phyloP scores from a whole-genome alignment of 2,113 vertebrate species.

The Haplochromis vanheusdeni region DNA sequence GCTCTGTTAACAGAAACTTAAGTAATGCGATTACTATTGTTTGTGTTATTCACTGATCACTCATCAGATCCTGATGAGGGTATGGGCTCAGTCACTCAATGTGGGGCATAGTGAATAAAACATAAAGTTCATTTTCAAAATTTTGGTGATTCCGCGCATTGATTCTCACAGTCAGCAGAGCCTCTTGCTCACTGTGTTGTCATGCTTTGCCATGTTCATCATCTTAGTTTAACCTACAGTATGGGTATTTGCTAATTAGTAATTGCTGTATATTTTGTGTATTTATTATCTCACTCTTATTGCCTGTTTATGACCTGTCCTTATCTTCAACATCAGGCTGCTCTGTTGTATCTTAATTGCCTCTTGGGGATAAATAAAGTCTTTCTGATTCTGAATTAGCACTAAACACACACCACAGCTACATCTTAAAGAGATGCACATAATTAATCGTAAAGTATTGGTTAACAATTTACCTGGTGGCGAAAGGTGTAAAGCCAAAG shows the following conservation, averaged over 20 bases:
- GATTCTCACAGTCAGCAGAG: neutral
- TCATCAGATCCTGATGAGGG: neutral
- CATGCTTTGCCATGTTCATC: neutral
- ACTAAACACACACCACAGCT: neutral
- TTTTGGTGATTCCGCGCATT: neutral
- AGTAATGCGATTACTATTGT: neutral
- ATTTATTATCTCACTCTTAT: neutral
- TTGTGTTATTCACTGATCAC: neutral
- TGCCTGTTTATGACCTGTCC: fast-evolving
- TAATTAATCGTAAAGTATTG: neutral
- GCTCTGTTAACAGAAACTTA: neutral
- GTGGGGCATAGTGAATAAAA: neutral
- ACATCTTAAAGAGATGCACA: neutral
- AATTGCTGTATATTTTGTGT: neutral
- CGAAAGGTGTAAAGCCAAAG: neutral
- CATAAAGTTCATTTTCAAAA: neutral
- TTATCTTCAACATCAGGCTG: neutral
- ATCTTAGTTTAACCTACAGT: neutral
- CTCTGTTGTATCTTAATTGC: neutral
- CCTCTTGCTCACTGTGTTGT: neutral
- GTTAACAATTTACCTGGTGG: neutral
- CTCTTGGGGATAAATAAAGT: neutral
- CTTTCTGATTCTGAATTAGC: neutral
- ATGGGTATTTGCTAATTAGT: neutral
- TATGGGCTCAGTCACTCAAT: neutral